Evolutionary conservation across 2,113 vertebrate genomes (phyloP).

Genomic region (Oreochromis spilurus): DNA sequence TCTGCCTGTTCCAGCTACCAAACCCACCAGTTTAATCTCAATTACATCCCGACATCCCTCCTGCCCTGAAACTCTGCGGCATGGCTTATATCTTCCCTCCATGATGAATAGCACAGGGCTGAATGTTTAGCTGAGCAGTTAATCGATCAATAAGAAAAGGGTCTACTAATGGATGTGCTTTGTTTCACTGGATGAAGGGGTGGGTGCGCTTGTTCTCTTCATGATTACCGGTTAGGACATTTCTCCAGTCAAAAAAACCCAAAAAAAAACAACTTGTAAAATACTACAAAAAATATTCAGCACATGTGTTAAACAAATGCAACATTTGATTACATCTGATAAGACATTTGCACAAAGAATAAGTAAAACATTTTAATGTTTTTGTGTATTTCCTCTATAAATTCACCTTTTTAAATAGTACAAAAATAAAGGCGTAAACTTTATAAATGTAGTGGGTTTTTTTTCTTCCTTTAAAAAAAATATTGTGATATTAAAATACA

Average conservation of each 20-base stretch:
- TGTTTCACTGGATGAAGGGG: slow-evolving; percentile 50
- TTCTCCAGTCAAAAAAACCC: neutral
- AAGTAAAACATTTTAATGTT: neutral
- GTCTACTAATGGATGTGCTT: slow-evolving; percentile 65
- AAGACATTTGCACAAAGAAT: neutral
- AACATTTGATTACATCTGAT: neutral
- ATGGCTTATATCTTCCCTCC: slow-evolving; percentile 40
- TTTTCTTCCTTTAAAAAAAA: neutral
- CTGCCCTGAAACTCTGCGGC: slow-evolving; percentile 53
- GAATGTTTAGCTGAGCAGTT: slow-evolving; percentile 65
- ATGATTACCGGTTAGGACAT: neutral
- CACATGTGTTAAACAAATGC: neutral
- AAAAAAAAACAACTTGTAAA: neutral
- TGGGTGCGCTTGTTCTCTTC: slow-evolving; percentile 9
- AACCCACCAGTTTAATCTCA: slow-evolving; percentile 63
- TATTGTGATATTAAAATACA: neutral
- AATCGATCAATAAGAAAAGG: slow-evolving; percentile 69
- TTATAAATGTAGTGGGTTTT: neutral
- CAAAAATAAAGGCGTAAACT: neutral
- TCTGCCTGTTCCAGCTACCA: slow-evolving; percentile 24
- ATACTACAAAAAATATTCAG: neutral
- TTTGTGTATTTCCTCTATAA: neutral
- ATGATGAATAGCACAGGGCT: slow-evolving; percentile 64
- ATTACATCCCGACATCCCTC: slow-evolving; percentile 51
- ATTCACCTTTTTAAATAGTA: neutral